Evolutionary conservation across 2,888 invertebrate genomes (phyloP).

Genomic region (Ganaspis brasiliensis): DNA sequence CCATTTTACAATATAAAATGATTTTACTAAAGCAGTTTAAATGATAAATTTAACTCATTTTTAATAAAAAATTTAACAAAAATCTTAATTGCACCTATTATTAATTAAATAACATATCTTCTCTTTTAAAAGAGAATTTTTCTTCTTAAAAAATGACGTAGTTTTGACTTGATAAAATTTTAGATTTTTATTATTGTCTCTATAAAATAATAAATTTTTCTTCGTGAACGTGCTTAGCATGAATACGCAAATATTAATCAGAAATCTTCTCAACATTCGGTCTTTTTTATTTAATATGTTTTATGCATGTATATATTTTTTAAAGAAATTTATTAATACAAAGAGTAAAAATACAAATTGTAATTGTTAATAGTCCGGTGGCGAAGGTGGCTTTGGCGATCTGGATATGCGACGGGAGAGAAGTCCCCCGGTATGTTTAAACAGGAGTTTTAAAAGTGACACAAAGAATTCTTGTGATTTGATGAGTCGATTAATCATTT

Average conservation of each 20-base stretch:
- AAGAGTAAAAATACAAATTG: slow-evolving; percentile 58
- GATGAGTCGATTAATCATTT: slow-evolving; percentile 24
- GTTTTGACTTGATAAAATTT: no score
- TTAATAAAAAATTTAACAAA: no score
- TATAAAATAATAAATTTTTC: no score
- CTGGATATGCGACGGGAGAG: slow-evolving; percentile 78
- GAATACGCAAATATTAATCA: neutral
- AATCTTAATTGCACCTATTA: no score
- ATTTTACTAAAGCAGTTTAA: no score
- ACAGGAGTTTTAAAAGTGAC: slow-evolving; percentile 54
- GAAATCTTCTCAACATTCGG: neutral
- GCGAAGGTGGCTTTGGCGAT: slow-evolving; percentile 79
- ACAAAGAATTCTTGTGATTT: slow-evolving; percentile 52
- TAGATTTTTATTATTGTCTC: no score
- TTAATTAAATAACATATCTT: no score
- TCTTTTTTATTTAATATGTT: neutral
- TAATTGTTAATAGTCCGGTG: slow-evolving; percentile 79
- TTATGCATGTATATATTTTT: slow-evolving; percentile 12
- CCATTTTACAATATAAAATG: no score
- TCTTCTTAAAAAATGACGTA: no score
- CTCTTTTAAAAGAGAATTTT: no score
- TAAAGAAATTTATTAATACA: neutral
- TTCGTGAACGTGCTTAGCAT: no score
- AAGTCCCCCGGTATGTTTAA: slow-evolving; percentile 78
- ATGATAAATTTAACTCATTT: no score